phyloP scores from a whole-genome alignment of 2,888 invertebrate species.

The Phaonia tiefii region DNA sequence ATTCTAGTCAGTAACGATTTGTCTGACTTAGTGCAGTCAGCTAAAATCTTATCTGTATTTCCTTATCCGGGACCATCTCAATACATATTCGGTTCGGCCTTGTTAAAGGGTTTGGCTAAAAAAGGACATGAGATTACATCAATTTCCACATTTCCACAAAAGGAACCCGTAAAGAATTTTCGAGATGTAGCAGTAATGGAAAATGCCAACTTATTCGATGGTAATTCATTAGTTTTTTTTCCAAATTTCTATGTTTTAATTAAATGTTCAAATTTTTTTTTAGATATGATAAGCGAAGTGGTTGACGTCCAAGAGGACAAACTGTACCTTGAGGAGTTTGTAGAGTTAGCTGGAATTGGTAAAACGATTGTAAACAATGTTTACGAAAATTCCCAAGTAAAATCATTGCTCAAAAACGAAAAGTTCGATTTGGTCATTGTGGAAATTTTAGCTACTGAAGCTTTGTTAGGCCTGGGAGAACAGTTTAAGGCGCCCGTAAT shows the following conservation, averaged over 20 bases:
- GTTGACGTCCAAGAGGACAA: too few relatives aligned
- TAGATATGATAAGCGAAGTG: conserved; percentile 51
- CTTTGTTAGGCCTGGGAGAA: conserved; percentile 74
- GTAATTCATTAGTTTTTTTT: background rate
- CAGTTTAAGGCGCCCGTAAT: conserved; percentile 74
- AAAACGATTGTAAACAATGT: conserved; percentile 51
- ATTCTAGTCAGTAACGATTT: too few relatives aligned
- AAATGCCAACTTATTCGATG: background rate
- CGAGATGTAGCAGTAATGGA: conserved; percentile 67
- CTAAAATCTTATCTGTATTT: conserved; percentile 71
- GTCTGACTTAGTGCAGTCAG: too few relatives aligned
- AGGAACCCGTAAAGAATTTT: conserved; percentile 71
- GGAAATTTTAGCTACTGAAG: conserved; percentile 75
- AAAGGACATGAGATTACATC: conserved; percentile 78
- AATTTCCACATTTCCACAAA: conserved; percentile 73
- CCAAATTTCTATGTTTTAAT: background rate
- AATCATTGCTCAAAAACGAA: conserved; percentile 70
- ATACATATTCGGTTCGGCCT: conserved; percentile 73
- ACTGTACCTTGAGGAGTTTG: background rate
- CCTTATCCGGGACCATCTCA: conserved; percentile 72
- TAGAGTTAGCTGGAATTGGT: conserved; percentile 54
- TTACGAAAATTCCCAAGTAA: conserved; percentile 66
- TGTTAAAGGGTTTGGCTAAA: conserved; percentile 74
- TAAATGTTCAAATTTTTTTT: conserved; percentile 59
- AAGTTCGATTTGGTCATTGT: conserved; percentile 78